Percentiles rank a stretch among this genome's conserved stretches.
These are phyloP conservation scores for Mesitornis unicolor DNA, from an alignment of 2,113 vertebrate species.

Conservation along the genomic window DNA sequence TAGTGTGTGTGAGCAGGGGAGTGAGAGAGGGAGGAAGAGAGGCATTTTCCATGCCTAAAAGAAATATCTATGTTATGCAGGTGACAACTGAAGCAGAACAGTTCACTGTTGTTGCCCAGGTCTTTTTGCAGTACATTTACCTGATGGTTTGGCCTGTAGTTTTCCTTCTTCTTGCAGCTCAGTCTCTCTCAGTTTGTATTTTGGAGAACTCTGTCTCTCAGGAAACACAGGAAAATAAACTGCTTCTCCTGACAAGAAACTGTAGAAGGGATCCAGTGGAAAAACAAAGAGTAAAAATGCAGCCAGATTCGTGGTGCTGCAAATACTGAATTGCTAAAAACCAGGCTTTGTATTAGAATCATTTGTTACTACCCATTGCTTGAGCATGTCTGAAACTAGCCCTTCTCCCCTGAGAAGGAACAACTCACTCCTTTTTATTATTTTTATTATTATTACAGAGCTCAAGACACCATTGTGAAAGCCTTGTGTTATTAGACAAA, in stretches of 20 bases:
- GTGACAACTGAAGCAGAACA: not conserved
- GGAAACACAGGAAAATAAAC: not conserved
- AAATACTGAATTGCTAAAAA: not conserved
- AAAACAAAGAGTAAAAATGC: not conserved
- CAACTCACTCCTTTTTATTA: not conserved
- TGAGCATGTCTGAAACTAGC: not conserved
- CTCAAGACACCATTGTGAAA: not conserved
- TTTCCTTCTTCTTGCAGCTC: not conserved
- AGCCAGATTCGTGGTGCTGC: not conserved
- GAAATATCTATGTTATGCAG: not conserved
- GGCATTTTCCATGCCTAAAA: not conserved
- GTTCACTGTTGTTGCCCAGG: rapidly evolving
- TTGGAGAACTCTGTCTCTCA: not conserved
- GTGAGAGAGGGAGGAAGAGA: not conserved
- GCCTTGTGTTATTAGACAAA: not conserved
- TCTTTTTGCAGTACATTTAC: not conserved
- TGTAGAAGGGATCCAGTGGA: not conserved
- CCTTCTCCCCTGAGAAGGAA: not conserved
- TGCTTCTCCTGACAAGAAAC: rapidly evolving
- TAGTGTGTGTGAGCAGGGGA: not conserved
- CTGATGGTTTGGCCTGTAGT: rapidly evolving
- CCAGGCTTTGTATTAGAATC: not conserved
- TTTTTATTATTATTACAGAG: not conserved
- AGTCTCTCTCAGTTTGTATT: not conserved
- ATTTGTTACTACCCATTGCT: not conserved